Evolutionary conservation across 2,888 invertebrate genomes (phyloP).

Genomic region (Amblyteles armatorius): DNA sequence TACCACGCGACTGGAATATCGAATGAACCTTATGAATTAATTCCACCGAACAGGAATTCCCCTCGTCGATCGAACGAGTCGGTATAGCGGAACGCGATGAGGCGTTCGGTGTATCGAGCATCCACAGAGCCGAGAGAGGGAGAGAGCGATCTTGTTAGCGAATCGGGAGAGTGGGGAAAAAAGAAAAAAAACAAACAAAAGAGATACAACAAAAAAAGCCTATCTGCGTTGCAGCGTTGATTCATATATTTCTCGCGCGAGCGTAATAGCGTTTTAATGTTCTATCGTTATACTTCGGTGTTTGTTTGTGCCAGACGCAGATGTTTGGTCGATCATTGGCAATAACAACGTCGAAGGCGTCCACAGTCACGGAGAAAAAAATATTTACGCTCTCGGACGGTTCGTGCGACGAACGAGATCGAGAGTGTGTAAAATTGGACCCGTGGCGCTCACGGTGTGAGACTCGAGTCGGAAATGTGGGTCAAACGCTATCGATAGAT

Average conservation of each 20-base stretch:
- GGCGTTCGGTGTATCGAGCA: background rate
- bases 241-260: background rate
- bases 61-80: background rate
- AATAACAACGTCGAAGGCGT: background rate
- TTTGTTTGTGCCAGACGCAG: background rate
- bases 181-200: background rate
- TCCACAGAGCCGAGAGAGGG: background rate
- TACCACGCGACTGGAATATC: conserved; percentile 26
- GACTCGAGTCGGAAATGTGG: conserved; percentile 38
- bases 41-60: conserved; percentile 41
- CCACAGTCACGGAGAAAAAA: background rate
- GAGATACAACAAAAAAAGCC: background rate
- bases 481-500: conserved; percentile 49
- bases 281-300: background rate
- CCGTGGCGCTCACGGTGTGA: background rate
- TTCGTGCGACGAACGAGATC: background rate
- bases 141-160: background rate
- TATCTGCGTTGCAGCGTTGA: background rate
- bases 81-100: background rate
- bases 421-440: background rate
- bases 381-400: background rate
- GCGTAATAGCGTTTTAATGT: conserved; percentile 10
- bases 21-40: conserved; percentile 32
- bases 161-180: background rate
- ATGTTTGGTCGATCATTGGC: background rate